Evolutionary conservation across 2,113 vertebrate genomes (phyloP).

Genomic region (Cyprinus carpio): DNA sequence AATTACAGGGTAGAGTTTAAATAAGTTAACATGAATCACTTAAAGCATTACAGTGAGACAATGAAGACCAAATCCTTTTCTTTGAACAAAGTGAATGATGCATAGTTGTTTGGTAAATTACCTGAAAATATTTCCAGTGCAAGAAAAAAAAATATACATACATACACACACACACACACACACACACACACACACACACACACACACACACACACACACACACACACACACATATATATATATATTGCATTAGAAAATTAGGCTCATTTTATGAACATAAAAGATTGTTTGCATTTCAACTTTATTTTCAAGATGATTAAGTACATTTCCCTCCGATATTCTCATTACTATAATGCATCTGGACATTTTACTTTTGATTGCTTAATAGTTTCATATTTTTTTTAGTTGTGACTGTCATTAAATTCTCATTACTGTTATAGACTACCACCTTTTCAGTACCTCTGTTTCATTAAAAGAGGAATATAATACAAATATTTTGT

Average conservation of each 20-base stretch:
- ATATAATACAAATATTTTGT: not conserved
- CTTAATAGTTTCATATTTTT: not conserved
- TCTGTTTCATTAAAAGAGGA: not conserved
- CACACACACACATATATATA: no score
- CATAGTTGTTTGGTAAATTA: not conserved
- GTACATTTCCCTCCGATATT: not conserved
- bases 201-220: no score
- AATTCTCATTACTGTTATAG: not conserved
- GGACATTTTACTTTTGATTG: conserved; percentile 1
- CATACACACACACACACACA: no score
- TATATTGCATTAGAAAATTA: no score
- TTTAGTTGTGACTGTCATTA: not conserved
- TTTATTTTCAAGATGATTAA: not conserved
- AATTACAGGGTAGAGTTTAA: not conserved
- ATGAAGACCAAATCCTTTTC: not conserved
- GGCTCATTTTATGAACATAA: not conserved
- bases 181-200: no score
- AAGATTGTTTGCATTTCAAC: not conserved
- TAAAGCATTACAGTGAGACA: not conserved
- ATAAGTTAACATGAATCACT: not conserved
- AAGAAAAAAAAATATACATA: no score
- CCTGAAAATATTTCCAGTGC: no score
- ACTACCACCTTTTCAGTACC: not conserved
- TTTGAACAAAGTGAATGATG: not conserved
- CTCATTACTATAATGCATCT: not conserved